phyloP scores from a whole-genome alignment of 2,113 vertebrate species.

The Seriola rivoliana region DNA sequence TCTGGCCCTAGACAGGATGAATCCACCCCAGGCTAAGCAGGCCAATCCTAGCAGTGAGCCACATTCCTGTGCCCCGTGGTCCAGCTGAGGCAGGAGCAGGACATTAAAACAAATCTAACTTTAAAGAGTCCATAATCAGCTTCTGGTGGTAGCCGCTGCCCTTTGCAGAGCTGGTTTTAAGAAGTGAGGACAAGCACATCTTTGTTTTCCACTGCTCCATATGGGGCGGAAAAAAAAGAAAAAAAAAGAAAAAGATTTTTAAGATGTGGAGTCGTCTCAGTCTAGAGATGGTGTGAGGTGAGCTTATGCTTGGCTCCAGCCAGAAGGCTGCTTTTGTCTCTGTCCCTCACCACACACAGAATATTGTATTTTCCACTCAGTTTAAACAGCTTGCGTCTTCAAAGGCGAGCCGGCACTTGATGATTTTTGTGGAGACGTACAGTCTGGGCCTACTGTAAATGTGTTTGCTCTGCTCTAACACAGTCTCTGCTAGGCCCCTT shows the following conservation, averaged over 20 bases:
- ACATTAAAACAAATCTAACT: constrained; percentile 83
- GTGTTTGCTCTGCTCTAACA: constrained; percentile 58
- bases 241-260: constrained; percentile 1
- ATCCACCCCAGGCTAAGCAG: constrained; percentile 60
- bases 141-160: constrained; percentile 75
- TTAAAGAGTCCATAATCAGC: constrained; percentile 82
- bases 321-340: constrained; percentile 62
- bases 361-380: constrained; percentile 65
- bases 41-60: constrained; percentile 58
- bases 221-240: background rate
- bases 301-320: constrained; percentile 32
- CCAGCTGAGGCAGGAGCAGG: constrained; percentile 71
- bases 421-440: constrained; percentile 63
- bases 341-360: constrained; percentile 36
- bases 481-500: constrained; percentile 22
- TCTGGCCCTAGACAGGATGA: constrained; percentile 58
- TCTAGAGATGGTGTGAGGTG: constrained; percentile 69
- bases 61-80: constrained; percentile 79
- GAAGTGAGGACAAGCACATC: constrained; percentile 75
- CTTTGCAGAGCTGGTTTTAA: constrained; percentile 63
- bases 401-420: constrained; percentile 48
- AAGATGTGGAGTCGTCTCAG: constrained; percentile 63
- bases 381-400: constrained; percentile 58
- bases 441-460: constrained; percentile 72
- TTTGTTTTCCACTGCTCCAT: constrained; percentile 73